phyloP scores from a whole-genome alignment of 2,113 vertebrate genomes.

The Hydrochoerus hydrochaeris region DNA sequence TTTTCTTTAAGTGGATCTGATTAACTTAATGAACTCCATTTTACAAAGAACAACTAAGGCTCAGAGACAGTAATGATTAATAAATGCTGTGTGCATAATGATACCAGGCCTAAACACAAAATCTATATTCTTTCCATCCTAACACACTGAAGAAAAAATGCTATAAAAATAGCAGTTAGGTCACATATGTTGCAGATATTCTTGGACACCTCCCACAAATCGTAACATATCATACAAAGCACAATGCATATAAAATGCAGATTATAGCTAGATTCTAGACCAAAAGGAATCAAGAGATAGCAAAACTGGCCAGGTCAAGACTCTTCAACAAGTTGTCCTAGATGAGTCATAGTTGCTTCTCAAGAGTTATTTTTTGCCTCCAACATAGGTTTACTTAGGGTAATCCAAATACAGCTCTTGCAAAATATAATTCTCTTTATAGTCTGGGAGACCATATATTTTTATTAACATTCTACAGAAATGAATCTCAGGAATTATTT shows the following conservation, averaged over 20 bases:
- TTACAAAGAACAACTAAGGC: constrained; percentile 18
- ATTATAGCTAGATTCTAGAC: constrained; percentile 31
- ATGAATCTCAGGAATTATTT: constrained; percentile 75
- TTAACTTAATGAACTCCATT: not conserved
- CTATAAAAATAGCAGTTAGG: not conserved
- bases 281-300: constrained; percentile 42
- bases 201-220: not conserved
- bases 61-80: constrained; percentile 41
- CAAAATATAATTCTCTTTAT: constrained; percentile 69
- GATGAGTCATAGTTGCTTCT: constrained; percentile 25
- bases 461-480: constrained; percentile 72
- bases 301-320: constrained; percentile 32
- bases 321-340: constrained; percentile 40
- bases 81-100: not conserved
- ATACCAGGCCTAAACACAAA: not conserved
- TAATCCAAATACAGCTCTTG: constrained; percentile 59
- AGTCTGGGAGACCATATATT: constrained; percentile 26
- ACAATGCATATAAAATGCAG: not conserved
- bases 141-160: not conserved
- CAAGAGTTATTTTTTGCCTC: constrained; percentile 36
- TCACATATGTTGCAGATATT: not conserved
- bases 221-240: not conserved
- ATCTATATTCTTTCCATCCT: not conserved
- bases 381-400: constrained; percentile 59
- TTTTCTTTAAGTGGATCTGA: constrained; percentile 33